A percentile compares a stretch with the other conserved stretches of the same genome.
phyloP scores from a whole-genome alignment of 2,888 invertebrate genomes.

The Thumatha senex region DNA sequence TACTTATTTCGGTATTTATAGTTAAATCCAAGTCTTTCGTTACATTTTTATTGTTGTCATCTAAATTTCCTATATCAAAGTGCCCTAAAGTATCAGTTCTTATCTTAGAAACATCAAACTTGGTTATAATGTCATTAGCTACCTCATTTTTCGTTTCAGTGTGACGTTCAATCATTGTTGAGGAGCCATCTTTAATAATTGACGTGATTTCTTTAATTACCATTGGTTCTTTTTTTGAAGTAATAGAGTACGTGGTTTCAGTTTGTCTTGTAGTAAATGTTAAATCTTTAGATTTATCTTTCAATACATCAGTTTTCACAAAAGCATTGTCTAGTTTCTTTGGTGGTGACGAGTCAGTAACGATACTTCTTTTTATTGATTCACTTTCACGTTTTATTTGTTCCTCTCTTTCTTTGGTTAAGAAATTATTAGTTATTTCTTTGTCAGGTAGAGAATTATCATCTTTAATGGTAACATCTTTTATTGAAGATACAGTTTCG shows the following conservation, averaged over 20 bases:
- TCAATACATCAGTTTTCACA: constrained; percentile 24
- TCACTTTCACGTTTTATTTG: constrained; percentile 62
- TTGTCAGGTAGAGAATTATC: background rate
- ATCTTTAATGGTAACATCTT: background rate
- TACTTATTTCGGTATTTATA: constrained; percentile 64
- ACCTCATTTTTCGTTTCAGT: constrained; percentile 37
- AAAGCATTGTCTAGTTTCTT: constrained; percentile 31
- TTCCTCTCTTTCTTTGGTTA: constrained; percentile 39
- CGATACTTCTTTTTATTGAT: constrained; percentile 13
- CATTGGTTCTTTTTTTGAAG: constrained; percentile 42
- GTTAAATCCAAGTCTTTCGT: constrained; percentile 55
- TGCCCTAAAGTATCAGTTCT: constrained; percentile 70
- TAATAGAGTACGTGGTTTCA: constrained; percentile 46
- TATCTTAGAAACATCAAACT: constrained; percentile 73
- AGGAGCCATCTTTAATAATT: constrained; percentile 39
- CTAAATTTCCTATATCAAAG: constrained; percentile 55
- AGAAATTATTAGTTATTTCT: background rate
- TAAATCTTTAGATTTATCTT: constrained; percentile 32
- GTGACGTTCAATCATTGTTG: constrained; percentile 35
- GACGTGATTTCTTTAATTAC: constrained; percentile 37
- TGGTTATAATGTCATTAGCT: constrained; percentile 40
- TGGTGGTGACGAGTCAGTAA: constrained; percentile 18
- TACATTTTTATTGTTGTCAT: constrained; percentile 49
- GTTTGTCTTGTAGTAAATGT: constrained; percentile 49
- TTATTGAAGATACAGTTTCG: background rate